Conservation (phyloP, 2,888 invertebrate genomes). For the Callyntrura guangdongensis region DNA sequence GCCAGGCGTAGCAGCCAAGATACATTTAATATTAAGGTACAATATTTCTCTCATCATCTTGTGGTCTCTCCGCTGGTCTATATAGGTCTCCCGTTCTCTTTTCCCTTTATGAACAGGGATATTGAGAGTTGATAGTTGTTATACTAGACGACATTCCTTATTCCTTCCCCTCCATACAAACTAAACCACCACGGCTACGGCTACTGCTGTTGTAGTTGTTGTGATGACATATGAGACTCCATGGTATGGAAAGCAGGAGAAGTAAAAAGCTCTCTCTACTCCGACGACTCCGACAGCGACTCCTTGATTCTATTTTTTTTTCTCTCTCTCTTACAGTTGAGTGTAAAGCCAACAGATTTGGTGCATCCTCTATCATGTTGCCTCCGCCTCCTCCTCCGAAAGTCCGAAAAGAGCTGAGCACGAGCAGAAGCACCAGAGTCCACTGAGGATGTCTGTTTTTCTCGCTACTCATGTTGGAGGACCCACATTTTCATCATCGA, state of each 20-base stretch:
- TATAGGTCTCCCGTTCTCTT: not conserved
- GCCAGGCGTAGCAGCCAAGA: not conserved
- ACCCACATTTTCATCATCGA: slow-evolving; percentile 76
- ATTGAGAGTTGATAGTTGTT: too few relatives aligned
- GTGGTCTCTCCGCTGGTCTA: not conserved
- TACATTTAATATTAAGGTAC: not conserved
- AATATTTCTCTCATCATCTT: too few relatives aligned
- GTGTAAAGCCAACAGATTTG: not conserved
- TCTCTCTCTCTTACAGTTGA: too few relatives aligned
- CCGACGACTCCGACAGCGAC: too few relatives aligned
- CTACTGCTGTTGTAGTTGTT: too few relatives aligned
- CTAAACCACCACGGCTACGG: too few relatives aligned
- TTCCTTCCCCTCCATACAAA: too few relatives aligned
- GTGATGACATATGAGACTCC: too few relatives aligned
- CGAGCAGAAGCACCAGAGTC: slow-evolving; percentile 53
- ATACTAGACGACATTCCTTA: too few relatives aligned
- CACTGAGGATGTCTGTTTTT: slow-evolving; percentile 61
- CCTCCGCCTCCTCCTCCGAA: slow-evolving; percentile 25
- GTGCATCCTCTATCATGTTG: not conserved
- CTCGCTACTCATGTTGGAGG: slow-evolving; percentile 48
- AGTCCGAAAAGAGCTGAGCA: slow-evolving; percentile 43
- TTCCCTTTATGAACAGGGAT: not conserved
- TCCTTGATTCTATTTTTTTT: too few relatives aligned
- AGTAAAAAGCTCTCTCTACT: too few relatives aligned
- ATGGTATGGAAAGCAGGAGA: too few relatives aligned